Percentiles rank a stretch among this genome's conserved stretches.
Conservation (phyloP, 2,797 vertebrate species). For the Xiphophorus birchmanni region DNA sequence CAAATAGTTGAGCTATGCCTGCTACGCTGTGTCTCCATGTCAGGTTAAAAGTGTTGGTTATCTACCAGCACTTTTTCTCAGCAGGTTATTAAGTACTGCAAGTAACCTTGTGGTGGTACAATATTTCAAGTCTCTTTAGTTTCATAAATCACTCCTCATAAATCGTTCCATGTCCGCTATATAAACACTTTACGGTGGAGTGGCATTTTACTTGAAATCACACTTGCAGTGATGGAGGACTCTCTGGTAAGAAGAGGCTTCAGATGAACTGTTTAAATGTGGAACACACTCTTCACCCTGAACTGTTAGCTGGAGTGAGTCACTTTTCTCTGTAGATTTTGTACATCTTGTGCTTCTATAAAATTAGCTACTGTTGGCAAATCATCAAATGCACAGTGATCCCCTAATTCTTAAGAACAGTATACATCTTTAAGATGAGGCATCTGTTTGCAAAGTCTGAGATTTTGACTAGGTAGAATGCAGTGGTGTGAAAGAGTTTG, state of each 20-base stretch:
- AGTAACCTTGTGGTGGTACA: not conserved
- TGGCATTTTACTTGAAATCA: constrained; percentile 29
- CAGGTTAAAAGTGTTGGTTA: not conserved
- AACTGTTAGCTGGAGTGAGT: not conserved
- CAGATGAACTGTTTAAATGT: constrained; percentile 16
- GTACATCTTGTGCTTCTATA: not conserved
- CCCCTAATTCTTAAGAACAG: constrained; percentile 2
- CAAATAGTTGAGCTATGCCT: not conserved
- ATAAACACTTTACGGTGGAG: constrained; percentile 5
- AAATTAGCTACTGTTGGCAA: not conserved
- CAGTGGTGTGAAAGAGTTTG: not conserved
- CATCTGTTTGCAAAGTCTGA: not conserved
- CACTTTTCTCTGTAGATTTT: constrained; percentile 4
- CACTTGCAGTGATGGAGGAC: constrained; percentile 7
- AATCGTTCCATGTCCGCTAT: constrained; percentile 6
- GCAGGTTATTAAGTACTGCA: not conserved
- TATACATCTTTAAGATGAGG: not conserved
- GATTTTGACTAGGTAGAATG: not conserved
- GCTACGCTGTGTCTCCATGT: not conserved
- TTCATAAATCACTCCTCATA: constrained; percentile 1
- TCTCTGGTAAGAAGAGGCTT: constrained; percentile 12
- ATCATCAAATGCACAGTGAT: not conserved
- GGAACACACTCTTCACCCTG: not conserved
- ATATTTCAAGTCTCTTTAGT: not conserved
- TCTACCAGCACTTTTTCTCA: not conserved